Evolutionary conservation across 2,797 vertebrate genomes (phyloP).

Genomic region (Gambelia wislizenii): DNA sequence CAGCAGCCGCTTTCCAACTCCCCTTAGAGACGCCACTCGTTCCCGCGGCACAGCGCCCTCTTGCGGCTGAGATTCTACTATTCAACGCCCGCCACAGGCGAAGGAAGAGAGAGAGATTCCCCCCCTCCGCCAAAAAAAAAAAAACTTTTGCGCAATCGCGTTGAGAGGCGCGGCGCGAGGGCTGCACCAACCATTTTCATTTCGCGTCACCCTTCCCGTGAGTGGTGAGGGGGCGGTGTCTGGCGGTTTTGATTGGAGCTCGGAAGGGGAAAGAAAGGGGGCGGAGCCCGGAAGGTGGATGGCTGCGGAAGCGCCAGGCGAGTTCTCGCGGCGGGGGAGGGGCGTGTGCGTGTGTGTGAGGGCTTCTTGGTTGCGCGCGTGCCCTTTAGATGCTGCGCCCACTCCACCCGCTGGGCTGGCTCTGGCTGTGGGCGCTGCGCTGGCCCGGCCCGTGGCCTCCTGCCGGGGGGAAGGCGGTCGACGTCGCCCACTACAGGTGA

Average conservation of each 20-base stretch:
- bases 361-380: background rate
- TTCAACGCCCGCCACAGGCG: too few relatives aligned
- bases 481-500: constrained; percentile 79
- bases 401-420: constrained; percentile 59
- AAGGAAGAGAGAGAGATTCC: too few relatives aligned
- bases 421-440: constrained; percentile 65
- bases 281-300: constrained; percentile 61
- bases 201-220: background rate
- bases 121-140: too few relatives aligned
- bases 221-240: fast-evolving
- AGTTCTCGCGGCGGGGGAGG: too few relatives aligned
- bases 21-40: too few relatives aligned
- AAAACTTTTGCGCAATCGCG: constrained; percentile 54
- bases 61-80: too few relatives aligned
- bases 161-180: too few relatives aligned
- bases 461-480: constrained; percentile 64
- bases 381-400: constrained; percentile 66
- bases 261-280: background rate
- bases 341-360: too few relatives aligned
- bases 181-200: background rate
- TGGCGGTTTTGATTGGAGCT: background rate
- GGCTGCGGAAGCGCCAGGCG: background rate
- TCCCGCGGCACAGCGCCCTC: too few relatives aligned
- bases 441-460: constrained; percentile 46
- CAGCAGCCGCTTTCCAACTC: too few relatives aligned